These are phyloP conservation scores for Hylia prasina DNA, from an alignment of 2,113 vertebrate species.

Conservation along the genomic window DNA sequence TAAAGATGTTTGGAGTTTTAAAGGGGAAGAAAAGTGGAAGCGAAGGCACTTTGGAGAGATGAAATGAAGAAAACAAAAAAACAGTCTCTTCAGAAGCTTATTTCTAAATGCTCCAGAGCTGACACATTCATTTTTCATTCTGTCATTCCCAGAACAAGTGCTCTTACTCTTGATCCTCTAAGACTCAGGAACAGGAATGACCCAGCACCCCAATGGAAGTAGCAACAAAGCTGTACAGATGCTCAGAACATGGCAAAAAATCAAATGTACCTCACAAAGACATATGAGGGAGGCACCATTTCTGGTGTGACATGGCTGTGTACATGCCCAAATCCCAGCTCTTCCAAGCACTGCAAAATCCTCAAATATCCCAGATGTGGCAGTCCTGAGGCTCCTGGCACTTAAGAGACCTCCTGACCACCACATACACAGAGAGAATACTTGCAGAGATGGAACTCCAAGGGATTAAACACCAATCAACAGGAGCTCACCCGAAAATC, in stretches of 20 bases:
- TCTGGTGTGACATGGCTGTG: rapidly evolving
- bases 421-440: rapidly evolving
- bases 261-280: not conserved
- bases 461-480: not conserved
- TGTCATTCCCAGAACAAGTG: not conserved
- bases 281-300: rapidly evolving
- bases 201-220: not conserved
- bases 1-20: not conserved
- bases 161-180: not conserved
- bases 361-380: rapidly evolving
- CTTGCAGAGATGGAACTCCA: not conserved
- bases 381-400: not conserved
- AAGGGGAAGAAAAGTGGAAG: not conserved
- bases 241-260: not conserved
- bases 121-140: not conserved
- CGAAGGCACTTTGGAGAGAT: not conserved
- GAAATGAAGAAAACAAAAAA: not conserved
- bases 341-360: not conserved
- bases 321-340: not conserved
- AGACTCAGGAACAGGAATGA: not conserved
- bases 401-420: not conserved
- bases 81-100: not conserved
- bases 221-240: not conserved
- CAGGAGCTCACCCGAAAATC: not conserved
- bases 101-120: not conserved